phyloP scores from a whole-genome alignment of 2,888 invertebrate genomes.

The Drosophila pullipes region DNA sequence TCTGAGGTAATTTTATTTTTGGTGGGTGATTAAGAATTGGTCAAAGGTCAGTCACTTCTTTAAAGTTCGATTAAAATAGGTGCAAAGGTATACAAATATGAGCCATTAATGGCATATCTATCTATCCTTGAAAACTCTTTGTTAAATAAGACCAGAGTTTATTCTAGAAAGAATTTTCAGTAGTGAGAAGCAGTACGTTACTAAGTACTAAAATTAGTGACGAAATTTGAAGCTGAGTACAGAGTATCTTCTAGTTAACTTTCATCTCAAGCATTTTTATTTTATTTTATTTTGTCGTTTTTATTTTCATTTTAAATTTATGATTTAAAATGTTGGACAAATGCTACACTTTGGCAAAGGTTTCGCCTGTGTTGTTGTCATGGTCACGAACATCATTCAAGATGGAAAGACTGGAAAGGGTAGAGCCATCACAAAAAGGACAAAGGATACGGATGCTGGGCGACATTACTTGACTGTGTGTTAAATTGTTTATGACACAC shows the following conservation, averaged over 20 bases:
- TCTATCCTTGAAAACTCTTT: too few relatives aligned
- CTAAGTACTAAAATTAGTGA: background rate
- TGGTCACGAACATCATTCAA: background rate
- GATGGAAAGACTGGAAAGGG: slow-evolving; percentile 53
- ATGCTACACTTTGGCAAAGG: slow-evolving; percentile 74
- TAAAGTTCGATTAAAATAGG: background rate
- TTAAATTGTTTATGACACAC: slow-evolving; percentile 63
- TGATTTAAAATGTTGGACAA: slow-evolving; percentile 60
- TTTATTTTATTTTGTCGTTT: slow-evolving; percentile 21
- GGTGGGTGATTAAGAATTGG: background rate
- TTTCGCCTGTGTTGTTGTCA: slow-evolving; percentile 12
- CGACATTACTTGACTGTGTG: slow-evolving; percentile 49
- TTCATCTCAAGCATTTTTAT: background rate
- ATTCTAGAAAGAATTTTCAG: too few relatives aligned
- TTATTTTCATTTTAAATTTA: slow-evolving; percentile 62
- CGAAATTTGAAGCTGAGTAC: background rate
- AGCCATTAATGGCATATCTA: background rate
- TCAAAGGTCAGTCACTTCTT: background rate
- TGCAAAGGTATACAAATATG: background rate
- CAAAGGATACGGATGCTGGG: slow-evolving; percentile 47
- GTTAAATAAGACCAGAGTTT: too few relatives aligned
- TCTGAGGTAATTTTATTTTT: background rate
- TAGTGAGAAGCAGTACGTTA: too few relatives aligned
- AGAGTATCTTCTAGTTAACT: background rate
- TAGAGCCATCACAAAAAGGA: slow-evolving; percentile 50